A percentile compares a stretch with the other conserved stretches of the same genome.
These are phyloP conservation scores for Rostratula benghalensis DNA, from an alignment of 2,113 vertebrate species.

Conservation along the genomic window DNA sequence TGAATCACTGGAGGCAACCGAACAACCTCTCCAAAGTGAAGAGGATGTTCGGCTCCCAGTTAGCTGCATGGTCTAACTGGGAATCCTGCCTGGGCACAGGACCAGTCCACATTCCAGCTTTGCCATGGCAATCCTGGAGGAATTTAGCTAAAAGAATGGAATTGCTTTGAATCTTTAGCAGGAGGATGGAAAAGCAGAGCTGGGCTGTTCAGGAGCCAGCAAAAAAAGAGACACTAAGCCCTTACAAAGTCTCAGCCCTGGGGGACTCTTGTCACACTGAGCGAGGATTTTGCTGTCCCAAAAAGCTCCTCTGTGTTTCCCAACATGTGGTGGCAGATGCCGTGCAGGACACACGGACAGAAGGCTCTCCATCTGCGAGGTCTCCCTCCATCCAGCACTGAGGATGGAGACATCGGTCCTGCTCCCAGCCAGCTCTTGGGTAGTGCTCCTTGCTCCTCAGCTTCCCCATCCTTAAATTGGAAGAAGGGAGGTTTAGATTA, in stretches of 20 bases:
- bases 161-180: rapidly evolving
- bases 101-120: background rate
- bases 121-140: rapidly evolving
- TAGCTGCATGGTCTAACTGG: background rate
- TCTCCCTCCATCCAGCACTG: no score
- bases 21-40: background rate
- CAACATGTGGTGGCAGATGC: rapidly evolving
- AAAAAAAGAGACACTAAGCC: background rate
- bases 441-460: background rate
- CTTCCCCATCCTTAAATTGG: background rate
- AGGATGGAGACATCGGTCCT: background rate
- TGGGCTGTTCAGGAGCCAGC: background rate
- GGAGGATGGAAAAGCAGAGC: background rate
- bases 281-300: background rate
- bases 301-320: background rate
- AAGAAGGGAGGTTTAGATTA: no score
- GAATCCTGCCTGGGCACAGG: background rate
- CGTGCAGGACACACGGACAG: rapidly evolving
- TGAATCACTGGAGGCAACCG: background rate
- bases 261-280: background rate
- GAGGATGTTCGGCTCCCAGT: background rate
- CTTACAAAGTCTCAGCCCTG: background rate
- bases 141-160: background rate
- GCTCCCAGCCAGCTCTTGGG: background rate
- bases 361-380: background rate